Evolutionary conservation across 2,113 vertebrate species (phyloP), one percentile per base, ranked within the genome.

Genomic region (Hymenochirus boettgeri): DNA sequence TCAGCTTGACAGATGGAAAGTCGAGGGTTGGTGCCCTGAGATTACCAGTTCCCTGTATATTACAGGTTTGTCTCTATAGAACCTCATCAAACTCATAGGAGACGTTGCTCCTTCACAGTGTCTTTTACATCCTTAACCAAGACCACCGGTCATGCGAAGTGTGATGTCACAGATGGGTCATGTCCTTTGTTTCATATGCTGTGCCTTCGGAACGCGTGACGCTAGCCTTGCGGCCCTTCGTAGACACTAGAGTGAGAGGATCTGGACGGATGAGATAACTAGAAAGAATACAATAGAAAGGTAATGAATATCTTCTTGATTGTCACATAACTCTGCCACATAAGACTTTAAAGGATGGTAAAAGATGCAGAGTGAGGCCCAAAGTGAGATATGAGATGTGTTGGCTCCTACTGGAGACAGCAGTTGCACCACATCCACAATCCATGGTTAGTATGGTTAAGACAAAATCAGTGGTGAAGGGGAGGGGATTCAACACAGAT

Each of bases 181-280:
- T 90, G 79, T 88, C 85, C 74, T 84, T 86, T 2, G 77, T 80
- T 18, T 88, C 78, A 3, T 85, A 89, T 61, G 77, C 78, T 71
- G 82, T 79, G 50, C 82, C 83, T 61, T 89, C 88, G 1, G 80
- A 71, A 22, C 80, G 74, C 9, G 83, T 80, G 1, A 73, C 57
- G 24, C 80, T 81, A 62, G 81, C 76, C 71, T 88, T 88, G 27
- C 83, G 80, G 72, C 71, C 65, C 66, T 75, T 76, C 21, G 80
- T 80, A 52, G 89, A 84, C 21, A 86, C 82, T 66, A 85, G 71
- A 24, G 86, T 89, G 63, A 91, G 81, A 35, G 87, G 87, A 73
- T 90, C 89, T 1, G 86, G 88, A 59, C 88, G 81, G 74, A 91
- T 88, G 70, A 90, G 80, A 75, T 91, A 90, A 75, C 89, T 91